Conservation (phyloP, 2,888 invertebrate genomes). For the Cephus runcator region DNA sequence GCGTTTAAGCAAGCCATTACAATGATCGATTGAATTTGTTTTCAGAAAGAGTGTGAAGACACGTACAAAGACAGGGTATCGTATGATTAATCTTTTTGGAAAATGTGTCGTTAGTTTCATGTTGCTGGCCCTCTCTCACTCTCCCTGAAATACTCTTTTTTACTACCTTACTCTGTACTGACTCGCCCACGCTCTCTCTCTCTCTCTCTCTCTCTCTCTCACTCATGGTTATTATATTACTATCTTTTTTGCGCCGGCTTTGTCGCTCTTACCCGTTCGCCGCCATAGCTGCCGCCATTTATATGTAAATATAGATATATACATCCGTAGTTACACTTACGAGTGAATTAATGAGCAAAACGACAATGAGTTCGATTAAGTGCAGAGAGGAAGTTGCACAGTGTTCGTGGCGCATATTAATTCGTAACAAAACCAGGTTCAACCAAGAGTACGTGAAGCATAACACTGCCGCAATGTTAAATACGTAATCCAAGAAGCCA, state of each 20-base stretch:
- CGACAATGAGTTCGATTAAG: neutral
- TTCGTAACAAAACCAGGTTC: no score
- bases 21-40: constrained; percentile 63
- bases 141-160: constrained; percentile 43
- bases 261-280: constrained; percentile 48
- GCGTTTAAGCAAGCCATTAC: no score
- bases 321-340: constrained; percentile 4
- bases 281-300: constrained; percentile 45
- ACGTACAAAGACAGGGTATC: constrained; percentile 85
- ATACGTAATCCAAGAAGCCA: no score
- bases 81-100: constrained; percentile 67
- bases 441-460: no score
- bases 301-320: neutral
- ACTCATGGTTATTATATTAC: constrained; percentile 51
- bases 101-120: constrained; percentile 66
- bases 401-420: no score
- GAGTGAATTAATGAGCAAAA: neutral
- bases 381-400: no score
- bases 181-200: no score
- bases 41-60: constrained; percentile 86
- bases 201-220: constrained; percentile 38
- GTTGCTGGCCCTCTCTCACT: constrained; percentile 56
- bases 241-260: constrained; percentile 44
- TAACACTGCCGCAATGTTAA: no score
- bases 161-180: no score